These are phyloP conservation scores for Malachius bipustulatus DNA, from an alignment of 2,888 invertebrate species.

Conservation along the genomic window DNA sequence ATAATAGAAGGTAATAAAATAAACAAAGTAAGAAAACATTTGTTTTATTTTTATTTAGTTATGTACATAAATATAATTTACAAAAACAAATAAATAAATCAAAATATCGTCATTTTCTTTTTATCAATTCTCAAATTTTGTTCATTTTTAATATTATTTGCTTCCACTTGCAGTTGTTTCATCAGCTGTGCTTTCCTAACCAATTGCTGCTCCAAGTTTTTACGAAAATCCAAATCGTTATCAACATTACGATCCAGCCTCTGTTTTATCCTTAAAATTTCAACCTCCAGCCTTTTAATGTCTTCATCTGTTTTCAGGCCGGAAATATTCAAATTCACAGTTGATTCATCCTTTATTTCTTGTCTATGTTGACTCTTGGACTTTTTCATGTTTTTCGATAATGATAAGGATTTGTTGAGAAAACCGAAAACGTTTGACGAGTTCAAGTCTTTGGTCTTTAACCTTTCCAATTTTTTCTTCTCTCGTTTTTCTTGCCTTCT, in stretches of 20 bases:
- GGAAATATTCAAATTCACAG: constrained; percentile 59
- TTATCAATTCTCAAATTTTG: constrained; percentile 59
- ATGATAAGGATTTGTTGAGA: constrained; percentile 44
- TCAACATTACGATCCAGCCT: constrained; percentile 50
- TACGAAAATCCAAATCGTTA: constrained; percentile 46
- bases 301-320: constrained; percentile 61
- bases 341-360: constrained; percentile 40
- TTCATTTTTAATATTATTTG: constrained; percentile 53
- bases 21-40: too few relatives aligned
- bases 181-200: constrained; percentile 50
- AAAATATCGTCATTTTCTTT: constrained; percentile 67
- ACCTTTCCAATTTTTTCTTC: constrained; percentile 52
- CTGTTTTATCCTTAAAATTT: constrained; percentile 52
- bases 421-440: constrained; percentile 74
- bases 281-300: constrained; percentile 53
- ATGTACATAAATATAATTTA: too few relatives aligned
- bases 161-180: constrained; percentile 45
- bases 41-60: too few relatives aligned
- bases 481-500: constrained; percentile 51
- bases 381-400: constrained; percentile 19
- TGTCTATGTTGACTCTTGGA: constrained; percentile 28
- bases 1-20: too few relatives aligned
- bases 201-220: constrained; percentile 49
- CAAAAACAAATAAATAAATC: too few relatives aligned
- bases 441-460: constrained; percentile 45